Base-by-base conservation (phyloP, 2,888 invertebrate species). In the Drosophila affinis region DNA sequence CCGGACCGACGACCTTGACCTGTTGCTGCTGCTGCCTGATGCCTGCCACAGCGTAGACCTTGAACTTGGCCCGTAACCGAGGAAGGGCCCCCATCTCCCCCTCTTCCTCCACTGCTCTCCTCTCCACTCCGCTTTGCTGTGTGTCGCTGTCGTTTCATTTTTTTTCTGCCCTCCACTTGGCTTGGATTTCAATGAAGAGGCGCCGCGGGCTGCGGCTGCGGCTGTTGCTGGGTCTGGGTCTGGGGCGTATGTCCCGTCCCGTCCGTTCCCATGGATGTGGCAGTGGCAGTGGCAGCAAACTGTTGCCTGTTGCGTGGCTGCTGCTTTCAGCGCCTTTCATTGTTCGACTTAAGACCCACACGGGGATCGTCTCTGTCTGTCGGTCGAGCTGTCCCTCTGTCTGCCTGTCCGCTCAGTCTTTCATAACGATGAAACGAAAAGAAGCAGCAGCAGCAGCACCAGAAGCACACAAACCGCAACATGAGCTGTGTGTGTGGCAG, bases 141-240 rank as follows among this genome's bases (percentile, higher is more conserved):
- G 29, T 10, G 14, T 27, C 24, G 18, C 24, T 60, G 24, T 59
- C 45, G 27, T 48, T 58, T 53, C 72, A 59, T 63, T 64, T 64
- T 45, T 39, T 53, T 55, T 32, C 63, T 65, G 32, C 32, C 32
- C 47, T 45, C 55, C 62, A 65, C 75, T 75, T 68, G 70, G 84
- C 72, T 87, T 87, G 76, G 87, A 81, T 88, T 84, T 84, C 84
- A 88, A 87, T 87, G 58, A 64, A 55, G 39, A 39, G 59, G 76
- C 63, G 76, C 75, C 60, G 56, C 56, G 56, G 59, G 62, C 70
- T 34, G 34, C 12, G 34, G 34, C 57, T 73, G 39, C 0, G 67
- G 56, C 69, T 29, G 29, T 7, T 27, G 27, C 24, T 32, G 32
- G 32, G 9, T 3, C 57, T 73, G 34, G 3, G 67, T 62, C 68